phyloP scores from a whole-genome alignment of 2,113 vertebrate genomes.

The Globicephala melas region DNA sequence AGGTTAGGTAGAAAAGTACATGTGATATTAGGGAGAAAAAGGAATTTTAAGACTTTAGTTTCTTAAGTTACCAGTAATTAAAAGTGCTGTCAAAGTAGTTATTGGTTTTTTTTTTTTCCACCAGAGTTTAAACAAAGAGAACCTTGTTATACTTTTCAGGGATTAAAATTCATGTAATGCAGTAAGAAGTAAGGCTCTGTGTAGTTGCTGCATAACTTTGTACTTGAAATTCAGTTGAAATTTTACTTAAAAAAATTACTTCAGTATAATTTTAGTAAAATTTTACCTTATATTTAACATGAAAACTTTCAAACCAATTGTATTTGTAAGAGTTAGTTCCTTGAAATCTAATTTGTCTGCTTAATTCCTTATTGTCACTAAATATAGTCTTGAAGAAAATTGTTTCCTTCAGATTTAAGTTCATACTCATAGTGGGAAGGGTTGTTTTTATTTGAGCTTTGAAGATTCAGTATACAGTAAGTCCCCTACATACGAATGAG shows the following conservation, averaged over 20 bases:
- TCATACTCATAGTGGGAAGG: not conserved
- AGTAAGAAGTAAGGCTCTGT: constrained; percentile 51
- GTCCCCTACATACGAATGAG: no score
- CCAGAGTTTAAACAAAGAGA: constrained; percentile 58
- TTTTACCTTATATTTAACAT: constrained; percentile 4
- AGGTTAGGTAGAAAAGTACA: constrained; percentile 65
- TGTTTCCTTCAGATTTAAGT: constrained; percentile 9
- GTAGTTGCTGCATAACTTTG: constrained; percentile 10
- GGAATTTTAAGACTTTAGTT: constrained; percentile 74
- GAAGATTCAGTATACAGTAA: not conserved
- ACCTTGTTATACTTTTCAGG: constrained; percentile 54
- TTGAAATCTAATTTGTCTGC: not conserved
- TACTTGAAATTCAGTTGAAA: constrained; percentile 48
- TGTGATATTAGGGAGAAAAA: constrained; percentile 67
- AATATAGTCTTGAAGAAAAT: constrained; percentile 20
- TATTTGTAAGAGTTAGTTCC: not conserved
- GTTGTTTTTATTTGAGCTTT: constrained; percentile 22
- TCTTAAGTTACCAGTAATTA: constrained; percentile 77
- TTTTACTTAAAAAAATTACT: constrained; percentile 48
- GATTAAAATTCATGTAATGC: constrained; percentile 67
- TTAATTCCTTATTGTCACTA: constrained; percentile 23
- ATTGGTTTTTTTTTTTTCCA: not conserved
- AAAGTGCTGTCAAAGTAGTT: constrained; percentile 73
- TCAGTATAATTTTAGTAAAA: constrained; percentile 53
- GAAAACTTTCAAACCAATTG: constrained; percentile 40